phyloP scores from a whole-genome alignment of 2,113 vertebrate species.

The Regulus satrapa region DNA sequence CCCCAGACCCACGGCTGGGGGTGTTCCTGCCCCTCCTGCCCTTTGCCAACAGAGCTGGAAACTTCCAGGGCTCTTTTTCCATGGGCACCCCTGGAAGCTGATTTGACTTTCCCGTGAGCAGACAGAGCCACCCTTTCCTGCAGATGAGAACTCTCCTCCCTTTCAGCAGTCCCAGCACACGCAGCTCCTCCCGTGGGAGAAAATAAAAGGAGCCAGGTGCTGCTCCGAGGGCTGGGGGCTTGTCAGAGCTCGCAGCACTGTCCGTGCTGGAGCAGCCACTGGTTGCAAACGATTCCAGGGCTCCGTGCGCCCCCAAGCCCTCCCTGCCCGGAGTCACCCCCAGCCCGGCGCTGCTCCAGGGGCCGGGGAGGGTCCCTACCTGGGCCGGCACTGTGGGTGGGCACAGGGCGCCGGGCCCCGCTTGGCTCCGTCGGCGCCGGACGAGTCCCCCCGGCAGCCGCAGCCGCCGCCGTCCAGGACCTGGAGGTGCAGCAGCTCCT shows the following conservation, averaged over 20 bases:
- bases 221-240: accelerated
- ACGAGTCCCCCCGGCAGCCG: conserved; percentile 74
- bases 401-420: accelerated
- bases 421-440: not conserved
- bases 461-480: conserved; percentile 70
- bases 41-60: not conserved
- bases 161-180: not conserved
- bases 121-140: not conserved
- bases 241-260: accelerated
- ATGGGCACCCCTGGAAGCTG: not conserved
- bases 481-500: conserved; percentile 83
- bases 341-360: no score
- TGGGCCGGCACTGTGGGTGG: not conserved
- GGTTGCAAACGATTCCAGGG: not conserved
- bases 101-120: not conserved
- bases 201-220: not conserved
- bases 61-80: not conserved
- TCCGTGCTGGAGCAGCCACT: accelerated
- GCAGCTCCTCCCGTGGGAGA: not conserved
- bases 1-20: accelerated
- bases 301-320: not conserved
- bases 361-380: not conserved
- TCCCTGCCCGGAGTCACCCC: accelerated
- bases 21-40: accelerated
- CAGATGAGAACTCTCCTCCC: not conserved